Evolutionary conservation across 2,888 invertebrate species (phyloP), one percentile per base, ranked within the genome.

Genomic region (Ennomos fuscantarius): DNA sequence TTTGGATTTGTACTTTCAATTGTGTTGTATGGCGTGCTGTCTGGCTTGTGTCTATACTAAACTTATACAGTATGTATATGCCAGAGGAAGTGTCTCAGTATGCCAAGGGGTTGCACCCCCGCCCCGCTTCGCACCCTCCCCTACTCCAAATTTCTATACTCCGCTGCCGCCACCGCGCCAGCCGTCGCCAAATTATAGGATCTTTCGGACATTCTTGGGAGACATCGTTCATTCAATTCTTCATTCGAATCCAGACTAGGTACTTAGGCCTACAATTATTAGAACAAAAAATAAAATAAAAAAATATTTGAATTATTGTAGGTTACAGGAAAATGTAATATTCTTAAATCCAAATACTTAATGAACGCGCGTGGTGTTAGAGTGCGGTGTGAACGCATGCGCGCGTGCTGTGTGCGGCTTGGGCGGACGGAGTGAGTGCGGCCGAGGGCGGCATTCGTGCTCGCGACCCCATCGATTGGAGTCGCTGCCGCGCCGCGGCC

Each of bases 381-480:
- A 33, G 24, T 52, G 45, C 8, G 44, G 41, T 55, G 51, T 34
- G 8, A 49, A 46, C 53, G 60, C 58, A 70, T 72, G 76, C 78
- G 78, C 78, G 78, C 73, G 76, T 75, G 72, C 41, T 34, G 13
- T 49, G 33, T 49, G 49, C 48, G 47, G 39, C 39, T 39, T 54
- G 55, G 59, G 61, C 65, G 68, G 56, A 54, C 55, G 62, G 62
- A 9, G 24, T 8, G 63, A 41, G 56, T 57, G 45, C 57, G 60
- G 58, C 55, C 59, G 9, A 37, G 62, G 64, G 74, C 76, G 69
- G 75, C 73, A 77, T 79, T 80, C 79, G 75, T 74, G 75, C 72
- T 76, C 69, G 77, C 70, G 74, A 73, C 61, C 70, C 69, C 78
- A 82, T 83, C 79, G 82, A 84, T 80, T 68, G 63, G 36, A 61